Conservation (phyloP, 2,888 invertebrate genomes). For the Meloe dianella region DNA sequence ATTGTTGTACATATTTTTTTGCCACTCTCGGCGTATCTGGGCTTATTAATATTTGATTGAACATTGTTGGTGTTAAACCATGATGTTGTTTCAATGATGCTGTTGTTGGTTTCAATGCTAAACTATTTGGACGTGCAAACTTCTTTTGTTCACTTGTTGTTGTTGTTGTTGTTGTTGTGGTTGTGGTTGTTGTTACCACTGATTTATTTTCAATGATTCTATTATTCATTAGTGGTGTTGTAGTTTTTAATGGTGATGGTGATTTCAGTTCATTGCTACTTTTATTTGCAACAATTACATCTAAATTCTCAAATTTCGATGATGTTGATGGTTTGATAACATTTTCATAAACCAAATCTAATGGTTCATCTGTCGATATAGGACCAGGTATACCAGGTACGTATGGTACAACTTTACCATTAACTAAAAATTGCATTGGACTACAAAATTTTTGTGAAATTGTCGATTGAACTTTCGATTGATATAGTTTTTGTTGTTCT, state of each 20-base stretch:
- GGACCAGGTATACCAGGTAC: constrained; percentile 90
- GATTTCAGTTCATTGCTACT: constrained; percentile 36
- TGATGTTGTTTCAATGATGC: constrained; percentile 82
- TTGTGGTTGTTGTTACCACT: constrained; percentile 16
- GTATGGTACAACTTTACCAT: constrained; percentile 80
- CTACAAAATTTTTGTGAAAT: constrained; percentile 59
- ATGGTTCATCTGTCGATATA: constrained; percentile 56
- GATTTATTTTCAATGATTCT: constrained; percentile 20
- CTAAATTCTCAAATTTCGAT: constrained; percentile 37
- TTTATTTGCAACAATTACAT: constrained; percentile 29
- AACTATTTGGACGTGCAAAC: constrained; percentile 80
- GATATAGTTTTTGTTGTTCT: constrained; percentile 35
- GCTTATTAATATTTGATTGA: constrained; percentile 83
- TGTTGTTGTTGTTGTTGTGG: constrained; percentile 3
- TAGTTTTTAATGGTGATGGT: constrained; percentile 27
- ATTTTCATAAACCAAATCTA: constrained; percentile 42
- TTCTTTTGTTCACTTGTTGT: constrained; percentile 61
- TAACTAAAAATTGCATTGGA: constrained; percentile 63
- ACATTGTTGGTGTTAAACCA: constrained; percentile 81
- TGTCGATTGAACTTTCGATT: constrained; percentile 47
- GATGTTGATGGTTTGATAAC: constrained; percentile 33
- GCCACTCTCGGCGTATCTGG: constrained; percentile 91
- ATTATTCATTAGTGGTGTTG: constrained; percentile 19
- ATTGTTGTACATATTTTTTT: constrained; percentile 87
- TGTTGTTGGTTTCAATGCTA: constrained; percentile 84